Evolutionary conservation across 2,888 invertebrate genomes (phyloP), one percentile per base, ranked within the genome.

Genomic region (Phlogophora meticulosa): DNA sequence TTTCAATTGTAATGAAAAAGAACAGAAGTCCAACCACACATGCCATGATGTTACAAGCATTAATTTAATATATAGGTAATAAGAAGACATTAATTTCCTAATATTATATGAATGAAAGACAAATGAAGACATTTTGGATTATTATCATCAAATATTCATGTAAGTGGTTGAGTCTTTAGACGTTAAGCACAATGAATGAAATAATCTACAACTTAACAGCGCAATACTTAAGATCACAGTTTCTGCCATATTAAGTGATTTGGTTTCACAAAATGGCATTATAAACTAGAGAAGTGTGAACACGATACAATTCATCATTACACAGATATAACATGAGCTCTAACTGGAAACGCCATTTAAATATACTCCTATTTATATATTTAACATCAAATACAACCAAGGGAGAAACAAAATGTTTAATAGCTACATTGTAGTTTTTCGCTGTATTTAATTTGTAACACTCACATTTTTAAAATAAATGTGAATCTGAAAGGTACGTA

Each of bases 211-310:
- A 87, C 82, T 83, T 84, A 91, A 87, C 85, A 89, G 88, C 84
- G 87, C 89, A 86, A 87, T 85, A 87, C 86, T 89, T 84, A 89
- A 88, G 88, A 91, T 91, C 92, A 91, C 91, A 91, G 91, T 87
- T 88, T 85, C 81, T 86, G 89, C 87, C 86, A 88, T 75, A 80
- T 71, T 72, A 80, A 81, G 83, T 88, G 85, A 85, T 84, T 88
- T 88, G 81, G 76, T 85, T 85, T 81, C 83, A 87, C 84, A 83
- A 60, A 80, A 84, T 81, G 82, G 82, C 85, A 82, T 83, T 82
- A 83, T 78, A 81, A n/a, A 82, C 80, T 84, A 83, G 58, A 85
- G 83, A 86, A 77, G 80, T 78, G 82, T 82, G 80, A 87, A 87
- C 78, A 86, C 83, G 76, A 85, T 82, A 83, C 79, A 85, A 84